A percentile compares a stretch with the other conserved stretches of the same genome.
These are phyloP conservation scores for Apamea crenata DNA, from an alignment of 2,888 invertebrate species.

Conservation along the genomic window DNA sequence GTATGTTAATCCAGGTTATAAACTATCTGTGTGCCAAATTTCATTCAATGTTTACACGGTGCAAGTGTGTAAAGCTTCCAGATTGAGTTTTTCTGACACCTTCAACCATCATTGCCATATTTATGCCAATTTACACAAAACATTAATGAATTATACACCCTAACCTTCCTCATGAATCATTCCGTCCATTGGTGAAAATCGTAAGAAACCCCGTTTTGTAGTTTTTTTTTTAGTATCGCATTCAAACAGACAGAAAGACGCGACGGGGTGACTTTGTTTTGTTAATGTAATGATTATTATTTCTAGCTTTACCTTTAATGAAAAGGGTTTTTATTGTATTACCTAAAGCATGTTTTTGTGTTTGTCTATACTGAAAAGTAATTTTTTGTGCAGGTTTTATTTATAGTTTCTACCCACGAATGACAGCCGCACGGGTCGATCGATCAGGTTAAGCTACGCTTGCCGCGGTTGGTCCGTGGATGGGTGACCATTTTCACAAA, in stretches of 20 bases:
- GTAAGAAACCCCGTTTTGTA: background rate
- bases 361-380: background rate
- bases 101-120: background rate
- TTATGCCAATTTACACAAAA: no score
- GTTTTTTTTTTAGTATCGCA: background rate
- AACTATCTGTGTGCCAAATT: background rate
- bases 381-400: background rate
- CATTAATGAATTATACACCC: background rate
- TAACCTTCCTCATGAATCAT: background rate
- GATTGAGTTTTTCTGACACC: no score
- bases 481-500: no score
- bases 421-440: no score
- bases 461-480: no score
- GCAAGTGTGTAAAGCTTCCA: no score
- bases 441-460: no score
- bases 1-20: background rate
- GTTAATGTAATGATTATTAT: background rate
- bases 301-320: conserved; percentile 6
- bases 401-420: background rate
- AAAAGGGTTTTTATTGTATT: background rate
- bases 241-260: background rate
- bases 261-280: background rate
- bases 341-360: background rate
- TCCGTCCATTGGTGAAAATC: background rate
- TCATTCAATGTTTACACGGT: no score